Evolutionary conservation across 2,888 invertebrate species (phyloP), one percentile per base, ranked within the genome.

Genomic region (Caenorhabditis sulstoni): DNA sequence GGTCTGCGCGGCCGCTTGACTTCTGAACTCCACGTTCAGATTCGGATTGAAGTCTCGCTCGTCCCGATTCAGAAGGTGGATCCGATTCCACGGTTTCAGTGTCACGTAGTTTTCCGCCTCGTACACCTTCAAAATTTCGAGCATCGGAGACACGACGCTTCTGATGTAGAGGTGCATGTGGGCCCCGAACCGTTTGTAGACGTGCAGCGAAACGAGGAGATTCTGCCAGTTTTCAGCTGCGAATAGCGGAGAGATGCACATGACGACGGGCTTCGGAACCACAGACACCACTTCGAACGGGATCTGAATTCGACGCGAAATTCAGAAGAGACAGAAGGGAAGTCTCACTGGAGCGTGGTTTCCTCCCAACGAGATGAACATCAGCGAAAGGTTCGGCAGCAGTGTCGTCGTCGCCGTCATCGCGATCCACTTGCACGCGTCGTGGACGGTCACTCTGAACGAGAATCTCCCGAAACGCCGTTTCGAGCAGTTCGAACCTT

Each of bases 1-100:
- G 4, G 84, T 83, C 37, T 84, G 84, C 0, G 83, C 80, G 1
- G 82, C 82, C 3, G 82, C 82, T 35, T 84, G 84, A 61, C 65
- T 84, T 45, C 84, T 45, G 39, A 84, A 84, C 66, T 84, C 84
- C 16, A 84, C 79, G 23, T 81, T 81, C n/a, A 83, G 45, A 44
- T 84, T 84, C 18, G 84, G 82, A 57, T 84, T 81, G 62, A 84
- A 81, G 37, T 81, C 77, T 16, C 75, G 39, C 35, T 76, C 67
- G 16, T 73, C 55, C 29, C 79, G 64, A 44, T 70, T 81, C 16
- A 61, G 49, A 20, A 84, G 22, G 12, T 74, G 55, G 11, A 84
- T 76, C 3, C 82, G 50, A 47, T 53, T 53, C 84, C 84, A 84
- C 2, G 82, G 77, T 29, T 81, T 76, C 16, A 84, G 11, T 0